Evolutionary conservation across 2,113 vertebrate species (phyloP).

Genomic region (Dasypus novemcinctus): DNA sequence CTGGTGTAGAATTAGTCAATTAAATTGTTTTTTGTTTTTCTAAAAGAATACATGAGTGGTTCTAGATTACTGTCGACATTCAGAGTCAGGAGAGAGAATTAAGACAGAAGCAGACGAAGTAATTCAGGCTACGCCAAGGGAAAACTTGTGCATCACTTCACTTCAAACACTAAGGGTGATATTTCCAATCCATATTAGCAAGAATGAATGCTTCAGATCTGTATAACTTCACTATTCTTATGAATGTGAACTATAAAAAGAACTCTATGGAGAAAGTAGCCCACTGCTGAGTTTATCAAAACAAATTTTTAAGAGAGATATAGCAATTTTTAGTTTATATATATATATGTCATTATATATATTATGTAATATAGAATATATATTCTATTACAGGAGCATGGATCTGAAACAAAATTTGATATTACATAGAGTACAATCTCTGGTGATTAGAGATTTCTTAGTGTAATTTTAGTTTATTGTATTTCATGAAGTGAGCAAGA

Average conservation of each 20-base stretch:
- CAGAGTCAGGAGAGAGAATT: neutral
- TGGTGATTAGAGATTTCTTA: conserved; percentile 23
- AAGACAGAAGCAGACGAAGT: neutral
- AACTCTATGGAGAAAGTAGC: neutral
- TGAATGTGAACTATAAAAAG: neutral
- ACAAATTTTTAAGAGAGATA: neutral
- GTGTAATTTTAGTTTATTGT: conserved; percentile 40
- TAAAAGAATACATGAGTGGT: neutral
- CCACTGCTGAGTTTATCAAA: neutral
- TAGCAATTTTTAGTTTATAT: conserved; percentile 8
- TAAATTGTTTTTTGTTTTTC: neutral
- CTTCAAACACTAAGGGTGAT: neutral
- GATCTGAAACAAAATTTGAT: conserved; percentile 10
- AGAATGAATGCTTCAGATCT: neutral
- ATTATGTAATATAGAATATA: too few relatives aligned
- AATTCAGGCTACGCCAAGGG: neutral
- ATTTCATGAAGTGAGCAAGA: conserved; percentile 44
- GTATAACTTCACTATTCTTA: neutral
- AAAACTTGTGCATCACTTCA: neutral
- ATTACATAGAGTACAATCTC: neutral
- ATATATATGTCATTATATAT: too few relatives aligned
- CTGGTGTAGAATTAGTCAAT: neutral
- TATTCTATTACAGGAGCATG: neutral
- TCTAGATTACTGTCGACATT: neutral
- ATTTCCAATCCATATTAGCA: neutral